Conservation (phyloP, 2,888 invertebrate species). For the Apamea monoglypha region DNA sequence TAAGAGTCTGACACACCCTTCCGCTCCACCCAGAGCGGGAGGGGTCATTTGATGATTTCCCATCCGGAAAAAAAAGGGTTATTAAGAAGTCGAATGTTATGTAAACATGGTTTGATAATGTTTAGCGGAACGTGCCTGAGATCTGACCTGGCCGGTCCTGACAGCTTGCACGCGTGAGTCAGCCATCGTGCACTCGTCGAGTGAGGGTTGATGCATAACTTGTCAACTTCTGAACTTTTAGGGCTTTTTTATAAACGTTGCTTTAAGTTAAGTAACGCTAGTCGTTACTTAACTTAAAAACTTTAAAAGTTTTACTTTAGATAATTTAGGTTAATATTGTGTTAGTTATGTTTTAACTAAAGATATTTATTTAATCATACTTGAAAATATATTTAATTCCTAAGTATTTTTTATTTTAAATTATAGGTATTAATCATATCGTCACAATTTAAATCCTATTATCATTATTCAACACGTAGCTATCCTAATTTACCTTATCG, state of each 20-base stretch:
- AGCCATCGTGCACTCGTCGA: neutral
- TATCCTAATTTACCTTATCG: neutral
- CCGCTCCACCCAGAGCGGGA: too few relatives aligned
- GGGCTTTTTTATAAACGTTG: neutral
- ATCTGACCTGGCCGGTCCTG: neutral
- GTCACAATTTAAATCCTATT: neutral
- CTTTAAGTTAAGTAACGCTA: neutral
- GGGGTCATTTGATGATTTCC: too few relatives aligned
- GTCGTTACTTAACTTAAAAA: too few relatives aligned
- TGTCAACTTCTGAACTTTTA: neutral
- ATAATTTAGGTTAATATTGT: neutral
- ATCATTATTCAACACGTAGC: neutral
- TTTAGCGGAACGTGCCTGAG: neutral
- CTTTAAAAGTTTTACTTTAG: neutral
- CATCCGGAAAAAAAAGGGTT: too few relatives aligned
- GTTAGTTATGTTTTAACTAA: neutral
- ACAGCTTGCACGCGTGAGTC: neutral
- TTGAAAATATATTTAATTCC: neutral
- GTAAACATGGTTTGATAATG: neutral
- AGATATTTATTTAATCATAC: neutral
- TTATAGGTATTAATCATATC: neutral
- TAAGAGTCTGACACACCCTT: too few relatives aligned
- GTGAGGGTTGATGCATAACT: neutral
- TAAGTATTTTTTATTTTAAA: neutral
- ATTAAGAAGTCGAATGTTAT: neutral